These are phyloP conservation scores for Betta splendens DNA, from an alignment of 2,797 vertebrate genomes.

Conservation along the genomic window DNA sequence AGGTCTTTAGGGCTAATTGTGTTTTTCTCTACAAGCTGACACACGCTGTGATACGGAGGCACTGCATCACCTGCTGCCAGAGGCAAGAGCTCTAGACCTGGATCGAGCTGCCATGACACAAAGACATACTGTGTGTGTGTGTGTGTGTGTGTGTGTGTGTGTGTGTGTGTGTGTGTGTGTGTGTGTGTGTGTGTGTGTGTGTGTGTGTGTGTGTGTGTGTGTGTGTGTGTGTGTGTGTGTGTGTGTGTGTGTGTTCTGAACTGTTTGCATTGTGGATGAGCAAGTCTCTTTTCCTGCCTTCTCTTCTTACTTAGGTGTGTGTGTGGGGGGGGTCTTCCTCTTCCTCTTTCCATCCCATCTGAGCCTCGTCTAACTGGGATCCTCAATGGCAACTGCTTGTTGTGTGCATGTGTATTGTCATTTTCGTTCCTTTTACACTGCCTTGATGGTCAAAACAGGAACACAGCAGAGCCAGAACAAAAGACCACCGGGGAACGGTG, in stretches of 20 bases:
- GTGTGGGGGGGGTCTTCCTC: not conserved
- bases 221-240: too few relatives aligned
- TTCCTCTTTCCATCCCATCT: slow-evolving; percentile 67
- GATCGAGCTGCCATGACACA: not conserved
- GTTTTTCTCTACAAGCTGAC: slow-evolving; percentile 22
- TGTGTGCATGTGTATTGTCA: slow-evolving; percentile 43
- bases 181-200: too few relatives aligned
- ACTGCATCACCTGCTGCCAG: not conserved
- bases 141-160: too few relatives aligned
- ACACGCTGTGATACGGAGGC: slow-evolving; percentile 26
- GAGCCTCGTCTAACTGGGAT: slow-evolving; percentile 44
- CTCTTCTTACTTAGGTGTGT: slow-evolving; percentile 31
- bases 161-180: too few relatives aligned
- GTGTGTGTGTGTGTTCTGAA: too few relatives aligned
- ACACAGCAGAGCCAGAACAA: slow-evolving; percentile 57
- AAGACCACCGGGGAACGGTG: slow-evolving; percentile 33
- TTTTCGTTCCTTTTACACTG: slow-evolving; percentile 38
- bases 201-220: too few relatives aligned
- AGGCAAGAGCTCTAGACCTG: not conserved
- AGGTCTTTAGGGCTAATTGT: not conserved
- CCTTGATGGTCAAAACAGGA: slow-evolving; percentile 71
- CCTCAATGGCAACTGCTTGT: slow-evolving; percentile 42
- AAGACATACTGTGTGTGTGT: not conserved
- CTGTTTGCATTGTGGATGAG: slow-evolving; percentile 54
- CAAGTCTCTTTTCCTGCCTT: slow-evolving; percentile 46